Percentiles rank a stretch among this genome's conserved stretches.
These are phyloP conservation scores for Ceratina calcarata DNA, from an alignment of 1,140 invertebrate genomes.

Conservation along the genomic window DNA sequence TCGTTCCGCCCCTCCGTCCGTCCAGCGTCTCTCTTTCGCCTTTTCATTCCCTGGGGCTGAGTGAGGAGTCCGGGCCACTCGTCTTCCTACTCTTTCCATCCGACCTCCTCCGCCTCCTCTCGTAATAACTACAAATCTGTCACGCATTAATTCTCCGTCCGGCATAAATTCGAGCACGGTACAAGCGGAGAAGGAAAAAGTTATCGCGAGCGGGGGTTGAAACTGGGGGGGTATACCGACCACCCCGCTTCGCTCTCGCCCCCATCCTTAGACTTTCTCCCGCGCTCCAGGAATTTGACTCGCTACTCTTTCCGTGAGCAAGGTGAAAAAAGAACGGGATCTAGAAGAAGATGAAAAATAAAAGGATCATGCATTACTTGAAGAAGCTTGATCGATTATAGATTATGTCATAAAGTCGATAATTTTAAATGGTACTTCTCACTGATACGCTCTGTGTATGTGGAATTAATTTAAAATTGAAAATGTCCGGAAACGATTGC, in stretches of 20 bases:
- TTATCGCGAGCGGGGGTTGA: slow-evolving; percentile 65
- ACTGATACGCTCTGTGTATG: too few relatives aligned
- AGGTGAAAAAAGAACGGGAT: slow-evolving; percentile 11
- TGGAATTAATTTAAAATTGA: too few relatives aligned
- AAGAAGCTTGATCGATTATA: neutral
- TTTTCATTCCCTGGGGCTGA: slow-evolving; percentile 58
- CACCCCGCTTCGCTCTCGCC: slow-evolving; percentile 37
- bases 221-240: slow-evolving; percentile 23
- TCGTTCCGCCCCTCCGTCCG: slow-evolving; percentile 1
- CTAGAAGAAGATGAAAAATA: neutral
- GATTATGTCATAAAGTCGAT: neutral
- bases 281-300: slow-evolving; percentile 43
- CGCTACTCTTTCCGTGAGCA: slow-evolving; percentile 29
- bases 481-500: too few relatives aligned
- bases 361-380: slow-evolving; percentile 7
- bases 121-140: slow-evolving; percentile 81
- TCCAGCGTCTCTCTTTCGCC: slow-evolving; percentile 48
- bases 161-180: slow-evolving; percentile 78
- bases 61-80: slow-evolving; percentile 70
- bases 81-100: slow-evolving; percentile 72
- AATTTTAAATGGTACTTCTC: too few relatives aligned
- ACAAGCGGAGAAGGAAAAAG: slow-evolving; percentile 73
- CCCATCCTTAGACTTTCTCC: slow-evolving; percentile 25
- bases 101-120: slow-evolving; percentile 66
- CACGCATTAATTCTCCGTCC: slow-evolving; percentile 80